Percentiles rank a stretch among this genome's conserved stretches.
Conservation (phyloP, 1,140 invertebrate genomes). For the Gyrodactylus bullatarudis region DNA sequence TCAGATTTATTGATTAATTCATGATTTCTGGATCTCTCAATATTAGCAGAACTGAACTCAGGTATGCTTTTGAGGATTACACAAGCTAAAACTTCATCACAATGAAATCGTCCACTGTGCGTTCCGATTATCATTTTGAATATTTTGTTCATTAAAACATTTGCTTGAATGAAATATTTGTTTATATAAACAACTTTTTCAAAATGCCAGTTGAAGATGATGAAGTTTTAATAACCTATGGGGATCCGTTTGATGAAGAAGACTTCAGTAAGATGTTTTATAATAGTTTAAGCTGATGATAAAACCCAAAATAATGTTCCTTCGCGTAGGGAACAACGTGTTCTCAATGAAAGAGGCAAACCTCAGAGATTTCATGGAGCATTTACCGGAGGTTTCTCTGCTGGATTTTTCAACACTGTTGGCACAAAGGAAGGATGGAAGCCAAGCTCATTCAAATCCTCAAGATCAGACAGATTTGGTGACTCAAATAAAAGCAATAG, state of each 20-base stretch:
- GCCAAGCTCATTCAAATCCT: constrained; percentile 61
- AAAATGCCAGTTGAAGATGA: not conserved
- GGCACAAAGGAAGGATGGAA: constrained; percentile 67
- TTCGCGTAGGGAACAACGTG: not conserved
- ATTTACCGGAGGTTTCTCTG: constrained; percentile 91
- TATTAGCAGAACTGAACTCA: constrained; percentile 39
- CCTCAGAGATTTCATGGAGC: constrained; percentile 60
- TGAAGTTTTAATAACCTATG: not conserved
- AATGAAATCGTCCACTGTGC: constrained; percentile 44
- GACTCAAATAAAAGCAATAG: not conserved
- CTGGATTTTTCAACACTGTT: constrained; percentile 82
- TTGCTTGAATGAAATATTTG: not conserved
- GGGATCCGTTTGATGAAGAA: not conserved
- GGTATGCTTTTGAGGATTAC: constrained; percentile 49
- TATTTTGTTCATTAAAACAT: not conserved
- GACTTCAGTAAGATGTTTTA: too few relatives aligned
- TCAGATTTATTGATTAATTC: constrained; percentile 41
- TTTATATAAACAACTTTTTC: not conserved
- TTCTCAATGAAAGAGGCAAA: not conserved
- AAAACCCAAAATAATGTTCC: not conserved
- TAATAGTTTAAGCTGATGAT: not conserved
- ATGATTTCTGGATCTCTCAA: constrained; percentile 36
- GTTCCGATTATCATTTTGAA: constrained; percentile 24
- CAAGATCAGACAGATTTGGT: constrained; percentile 20
- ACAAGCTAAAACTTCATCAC: constrained; percentile 71